Conservation (phyloP, 2,888 invertebrate genomes). For the Brachypalpus laphriformis region DNA sequence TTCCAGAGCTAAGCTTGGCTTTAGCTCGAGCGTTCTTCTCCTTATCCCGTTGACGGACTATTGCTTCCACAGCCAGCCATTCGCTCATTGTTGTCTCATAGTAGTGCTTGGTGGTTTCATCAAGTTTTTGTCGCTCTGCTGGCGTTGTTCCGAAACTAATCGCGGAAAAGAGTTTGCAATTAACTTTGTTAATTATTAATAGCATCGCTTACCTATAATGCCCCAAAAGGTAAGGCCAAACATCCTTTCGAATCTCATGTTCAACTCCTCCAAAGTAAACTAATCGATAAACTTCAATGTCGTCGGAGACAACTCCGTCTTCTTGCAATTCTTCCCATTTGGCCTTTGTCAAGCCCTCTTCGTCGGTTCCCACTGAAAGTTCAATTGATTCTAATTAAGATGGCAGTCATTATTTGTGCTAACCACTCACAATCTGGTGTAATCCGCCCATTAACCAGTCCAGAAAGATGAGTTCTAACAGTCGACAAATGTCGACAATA, state of each 20-base stretch:
- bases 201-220: conserved; percentile 86
- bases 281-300: conserved; percentile 90
- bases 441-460: conserved; percentile 91
- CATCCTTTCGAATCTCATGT: conserved; percentile 89
- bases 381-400: neutral
- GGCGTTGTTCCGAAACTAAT: conserved; percentile 87
- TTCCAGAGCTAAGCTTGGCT: conserved; percentile 91
- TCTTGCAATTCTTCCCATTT: conserved; percentile 89
- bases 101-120: conserved; percentile 87
- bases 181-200: neutral
- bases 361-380: conserved; percentile 85
- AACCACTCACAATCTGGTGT: conserved; percentile 84
- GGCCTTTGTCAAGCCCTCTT: conserved; percentile 90
- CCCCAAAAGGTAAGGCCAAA: conserved; percentile 95
- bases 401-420: too few species aligned
- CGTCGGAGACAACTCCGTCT: conserved; percentile 86
- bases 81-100: conserved; percentile 97
- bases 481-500: conserved; percentile 96
- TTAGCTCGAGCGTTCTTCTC: conserved; percentile 93
- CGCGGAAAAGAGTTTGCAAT: neutral
- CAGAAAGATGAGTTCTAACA: conserved; percentile 95
- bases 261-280: conserved; percentile 95
- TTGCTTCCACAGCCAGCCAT: conserved; percentile 97
- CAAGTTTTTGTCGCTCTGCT: conserved; percentile 87
- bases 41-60: conserved; percentile 91